Evolutionary conservation across 2,113 vertebrate species (phyloP).

Genomic region (Gadus macrocephalus): DNA sequence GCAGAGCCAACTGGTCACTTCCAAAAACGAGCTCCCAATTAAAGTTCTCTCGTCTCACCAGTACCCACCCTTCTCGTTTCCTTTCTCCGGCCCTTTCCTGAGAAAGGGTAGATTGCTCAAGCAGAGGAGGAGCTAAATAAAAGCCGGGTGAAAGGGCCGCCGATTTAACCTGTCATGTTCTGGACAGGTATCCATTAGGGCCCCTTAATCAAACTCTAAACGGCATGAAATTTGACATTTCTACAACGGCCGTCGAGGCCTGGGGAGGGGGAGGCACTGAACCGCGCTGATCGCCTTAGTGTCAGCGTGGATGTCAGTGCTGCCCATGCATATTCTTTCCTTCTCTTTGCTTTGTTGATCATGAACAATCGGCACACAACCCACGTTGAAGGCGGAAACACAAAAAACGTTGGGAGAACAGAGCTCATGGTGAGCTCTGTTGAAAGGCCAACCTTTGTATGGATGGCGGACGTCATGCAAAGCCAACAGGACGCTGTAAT

Average conservation of each 20-base stretch:
- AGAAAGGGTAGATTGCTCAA: conserved; percentile 40
- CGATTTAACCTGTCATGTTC: conserved; percentile 70
- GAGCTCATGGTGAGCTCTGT: too few relatives aligned
- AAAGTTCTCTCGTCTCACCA: conserved; percentile 57
- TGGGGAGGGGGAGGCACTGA: conserved; percentile 33
- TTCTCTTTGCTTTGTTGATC: conserved; percentile 31
- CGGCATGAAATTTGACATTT: conserved; percentile 75
- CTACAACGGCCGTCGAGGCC: conserved; percentile 45
- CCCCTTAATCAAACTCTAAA: conserved; percentile 69
- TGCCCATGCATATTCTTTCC: conserved; percentile 32
- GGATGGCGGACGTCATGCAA: too few relatives aligned
- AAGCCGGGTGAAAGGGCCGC: conserved; percentile 57
- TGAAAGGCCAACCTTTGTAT: too few relatives aligned
- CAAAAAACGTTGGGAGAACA: background rate
- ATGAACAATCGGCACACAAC: conserved; percentile 1
- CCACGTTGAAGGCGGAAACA: background rate
- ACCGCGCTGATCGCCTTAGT: conserved; percentile 37
- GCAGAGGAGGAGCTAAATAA: conserved; percentile 51
- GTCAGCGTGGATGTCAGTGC: conserved; percentile 32
- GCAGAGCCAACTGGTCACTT: conserved; percentile 32
- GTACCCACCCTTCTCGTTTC: conserved; percentile 31
- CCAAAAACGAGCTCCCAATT: conserved; percentile 48
- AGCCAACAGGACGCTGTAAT: too few relatives aligned
- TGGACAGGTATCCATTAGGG: conserved; percentile 68
- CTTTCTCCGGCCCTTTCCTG: conserved; percentile 1